phyloP scores from a whole-genome alignment of 2,888 invertebrate species.

The Adelphocoris suturalis region DNA sequence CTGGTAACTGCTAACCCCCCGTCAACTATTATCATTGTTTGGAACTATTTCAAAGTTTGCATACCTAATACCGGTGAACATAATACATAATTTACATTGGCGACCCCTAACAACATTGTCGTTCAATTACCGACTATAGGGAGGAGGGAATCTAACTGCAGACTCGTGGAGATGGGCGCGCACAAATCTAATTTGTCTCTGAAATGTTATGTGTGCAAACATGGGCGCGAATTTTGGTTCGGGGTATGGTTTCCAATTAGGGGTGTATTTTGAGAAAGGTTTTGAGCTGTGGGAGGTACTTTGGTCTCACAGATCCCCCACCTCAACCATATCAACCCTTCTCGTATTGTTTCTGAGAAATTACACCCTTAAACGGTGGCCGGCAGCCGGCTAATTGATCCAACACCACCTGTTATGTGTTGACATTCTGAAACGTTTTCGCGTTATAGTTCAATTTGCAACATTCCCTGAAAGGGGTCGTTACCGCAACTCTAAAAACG shows the following conservation, averaged over 20 bases:
- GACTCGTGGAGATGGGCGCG: conserved; percentile 38
- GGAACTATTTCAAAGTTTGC: conserved; percentile 70
- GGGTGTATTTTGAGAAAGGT: conserved; percentile 46
- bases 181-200: conserved; percentile 60
- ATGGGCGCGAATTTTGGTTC: conserved; percentile 43
- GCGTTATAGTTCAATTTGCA: not conserved
- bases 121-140: conserved; percentile 56
- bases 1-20: conserved; percentile 40
- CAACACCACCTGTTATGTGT: conserved; percentile 32
- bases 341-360: conserved; percentile 59
- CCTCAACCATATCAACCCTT: not conserved
- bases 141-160: conserved; percentile 15
- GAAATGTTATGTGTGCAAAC: conserved; percentile 65
- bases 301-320: not conserved
- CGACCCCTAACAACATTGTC: conserved; percentile 66
- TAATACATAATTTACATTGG: conserved; percentile 65
- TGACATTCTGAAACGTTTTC: conserved; percentile 9
- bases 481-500: not conserved
- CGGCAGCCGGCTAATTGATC: not conserved
- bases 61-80: conserved; percentile 58
- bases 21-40: conserved; percentile 67
- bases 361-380: conserved; percentile 33
- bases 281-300: conserved; percentile 20
- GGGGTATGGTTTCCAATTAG: conserved; percentile 57
- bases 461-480: not conserved